Conservation (phyloP, 2,888 invertebrate species). For the Drosophila nigricruria region DNA sequence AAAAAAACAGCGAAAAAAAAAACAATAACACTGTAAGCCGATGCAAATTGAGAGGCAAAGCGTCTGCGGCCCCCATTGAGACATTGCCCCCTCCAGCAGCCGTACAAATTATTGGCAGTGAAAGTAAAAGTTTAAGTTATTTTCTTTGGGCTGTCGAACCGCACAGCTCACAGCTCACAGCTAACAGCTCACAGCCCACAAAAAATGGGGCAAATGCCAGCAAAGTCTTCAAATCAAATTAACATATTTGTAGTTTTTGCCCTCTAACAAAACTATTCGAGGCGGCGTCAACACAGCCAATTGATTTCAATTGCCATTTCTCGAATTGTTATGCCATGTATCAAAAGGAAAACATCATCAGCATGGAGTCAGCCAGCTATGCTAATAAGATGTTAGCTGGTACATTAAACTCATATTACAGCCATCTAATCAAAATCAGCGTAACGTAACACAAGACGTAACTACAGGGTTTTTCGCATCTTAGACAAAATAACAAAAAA, state of each 20-base stretch:
- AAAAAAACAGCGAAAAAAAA: slow-evolving; percentile 18
- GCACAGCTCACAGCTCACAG: slow-evolving; percentile 51
- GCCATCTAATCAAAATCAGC: neutral
- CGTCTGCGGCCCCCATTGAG: slow-evolving; percentile 37
- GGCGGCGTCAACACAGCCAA: slow-evolving; percentile 42
- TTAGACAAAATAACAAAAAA: too few relatives aligned
- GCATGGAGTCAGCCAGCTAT: neutral
- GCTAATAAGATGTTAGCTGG: neutral
- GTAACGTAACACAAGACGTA: neutral
- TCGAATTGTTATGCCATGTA: slow-evolving; percentile 22
- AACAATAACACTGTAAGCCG: slow-evolving; percentile 47
- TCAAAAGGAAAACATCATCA: slow-evolving; percentile 1
- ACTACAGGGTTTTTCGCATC: neutral
- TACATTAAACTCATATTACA: neutral
- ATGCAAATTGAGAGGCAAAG: slow-evolving; percentile 70
- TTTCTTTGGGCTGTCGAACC: slow-evolving; percentile 73
- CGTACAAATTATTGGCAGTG: slow-evolving; percentile 82
- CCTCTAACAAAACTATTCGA: slow-evolving; percentile 28
- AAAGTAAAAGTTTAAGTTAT: slow-evolving; percentile 81
- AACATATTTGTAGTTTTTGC: slow-evolving; percentile 47
- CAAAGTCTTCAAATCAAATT: slow-evolving; percentile 47
- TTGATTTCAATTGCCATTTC: slow-evolving; percentile 49
- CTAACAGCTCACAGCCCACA: neutral
- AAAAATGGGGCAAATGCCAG: slow-evolving; percentile 18
- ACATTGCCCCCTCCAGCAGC: slow-evolving; percentile 50